Base-by-base conservation (phyloP, 2,113 vertebrate species). In the Otus sunia region DNA sequence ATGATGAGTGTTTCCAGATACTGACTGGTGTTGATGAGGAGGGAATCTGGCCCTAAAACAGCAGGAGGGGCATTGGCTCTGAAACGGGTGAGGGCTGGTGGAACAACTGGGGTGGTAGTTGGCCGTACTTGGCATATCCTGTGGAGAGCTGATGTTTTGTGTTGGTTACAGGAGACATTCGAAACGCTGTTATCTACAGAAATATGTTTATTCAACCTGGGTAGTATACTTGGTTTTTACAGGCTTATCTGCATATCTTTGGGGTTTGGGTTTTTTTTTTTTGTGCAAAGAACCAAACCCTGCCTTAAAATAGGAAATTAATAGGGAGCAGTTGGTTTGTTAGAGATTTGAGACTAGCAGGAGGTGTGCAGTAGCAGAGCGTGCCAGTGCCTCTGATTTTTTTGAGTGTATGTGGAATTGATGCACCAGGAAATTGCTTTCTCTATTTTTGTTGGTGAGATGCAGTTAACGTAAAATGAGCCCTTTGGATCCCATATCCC, bases 361-460 rank as follows among this genome's bases (percentile, higher is more conserved):
- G 73, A 96, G 86, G 47, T 39, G 39, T 2, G 0, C 37, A 17
- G 80, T 23, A 56, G 30, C 39, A 32, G 18, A 6, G 19, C 0
- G 0, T 60, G n/a, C 78, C 71, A 15, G 34, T 3, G 0, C 66
- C 73, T 66, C n/a, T 10, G 60, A 45, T 55, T 80, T 81, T 10
- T 2, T 10, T 2, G 47, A 49, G 45, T 2, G n/a, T 83, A 32
- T 2, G 2, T 88, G 74, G 76, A 79, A 64, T 84, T 80, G 85
- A 85, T 87, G 91, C 89, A 69, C 66, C 94, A 97, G 94, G 93
- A 95, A 94, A 97, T 94, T 88, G 60, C 80, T 75, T 85, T 80
- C 77, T 94, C 53, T 81, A 0, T 93, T 96, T 92, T 71, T 79
- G 71, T 86, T 92, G 84, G 84, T 90, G 94, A 92, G 77, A 76